These are phyloP conservation scores for Holothuria glaberrima DNA, from an alignment of 35 echinoderm and acorn worm species.

Conservation along the genomic window DNA sequence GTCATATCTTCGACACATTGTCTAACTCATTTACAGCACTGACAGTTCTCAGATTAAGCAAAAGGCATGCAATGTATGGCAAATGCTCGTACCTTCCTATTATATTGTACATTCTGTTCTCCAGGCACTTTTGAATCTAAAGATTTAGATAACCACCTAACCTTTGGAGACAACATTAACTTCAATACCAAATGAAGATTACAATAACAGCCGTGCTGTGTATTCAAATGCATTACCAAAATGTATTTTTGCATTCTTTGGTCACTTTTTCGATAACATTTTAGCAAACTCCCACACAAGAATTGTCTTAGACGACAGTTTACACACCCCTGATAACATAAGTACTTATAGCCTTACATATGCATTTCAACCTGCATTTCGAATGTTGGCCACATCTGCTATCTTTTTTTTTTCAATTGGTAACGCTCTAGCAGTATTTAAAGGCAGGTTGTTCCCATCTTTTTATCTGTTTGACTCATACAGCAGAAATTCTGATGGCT, in stretches of 20 bases:
- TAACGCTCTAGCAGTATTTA: constrained; percentile 1
- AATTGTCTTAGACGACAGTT: background rate
- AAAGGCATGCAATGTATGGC: background rate
- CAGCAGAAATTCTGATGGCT: no score
- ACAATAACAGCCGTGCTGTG: background rate
- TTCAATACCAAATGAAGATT: background rate
- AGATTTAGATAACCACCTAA: background rate
- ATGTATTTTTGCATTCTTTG: constrained; percentile 2
- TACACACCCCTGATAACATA: background rate
- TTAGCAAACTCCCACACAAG: background rate
- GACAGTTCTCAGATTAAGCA: background rate
- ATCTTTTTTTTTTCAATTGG: background rate
- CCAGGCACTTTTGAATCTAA: background rate
- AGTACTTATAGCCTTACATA: background rate
- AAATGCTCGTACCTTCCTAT: background rate
- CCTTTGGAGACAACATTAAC: background rate
- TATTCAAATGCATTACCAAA: background rate
- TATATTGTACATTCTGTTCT: background rate
- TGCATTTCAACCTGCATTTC: background rate
- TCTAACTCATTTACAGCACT: background rate
- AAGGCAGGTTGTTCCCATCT: background rate
- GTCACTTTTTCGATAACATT: background rate
- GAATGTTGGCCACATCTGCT: background rate
- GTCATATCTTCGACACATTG: background rate
- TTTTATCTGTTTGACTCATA: background rate